Base-by-base conservation (phyloP, 64 coral and sea anemone species). In the Stichodactyla helianthus region DNA sequence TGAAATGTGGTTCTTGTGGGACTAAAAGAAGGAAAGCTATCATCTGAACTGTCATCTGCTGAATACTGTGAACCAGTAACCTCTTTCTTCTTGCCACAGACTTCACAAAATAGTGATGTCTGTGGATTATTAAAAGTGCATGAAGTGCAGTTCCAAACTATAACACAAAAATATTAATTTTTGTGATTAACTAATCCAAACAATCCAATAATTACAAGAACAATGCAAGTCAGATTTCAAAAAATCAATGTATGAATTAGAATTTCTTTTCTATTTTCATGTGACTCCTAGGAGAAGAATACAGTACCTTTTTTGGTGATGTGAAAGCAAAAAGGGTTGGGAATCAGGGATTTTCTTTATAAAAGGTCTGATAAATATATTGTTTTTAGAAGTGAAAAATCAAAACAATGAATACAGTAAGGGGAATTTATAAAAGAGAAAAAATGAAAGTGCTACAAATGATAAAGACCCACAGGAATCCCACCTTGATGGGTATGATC, bases 1-100 rank as follows among this genome's bases (percentile, higher is more conserved):
- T 92, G 90, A 15, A 89, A 86, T 74, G 68, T 74, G 3, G 61
- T 67, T 92, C 82, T 94, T 54, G 81, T 88, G 11, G 86, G 85
- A 55, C 77, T 91, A 15, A 64, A 28, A 12, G 88, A 54, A 27
- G 77, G 87, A 74, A 74, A 80, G 54, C 71, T 84, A 55, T 87
- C 26, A 55, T 87, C 86, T 54, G 65, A 20, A 27, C 55, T 77
- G 23, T 87, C 68, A n/a, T 74, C 68, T 31, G 22, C 16, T 28
- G 25, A 74, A n/a, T 26, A 23, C 9, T n/a, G 68, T 74, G 68
- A 74, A 31, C 27, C 68, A 26, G 25, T 31, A 9, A 5, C 52
- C 61, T 88, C 84, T 62, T 31, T 90, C 18, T 53, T 90, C 19
- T 55, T 77, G 44, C 68, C 80, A 26, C 93, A 94, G 27, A 85